Base-by-base conservation (phyloP, 2,113 vertebrate species). In the Pseudopipra pipra region DNA sequence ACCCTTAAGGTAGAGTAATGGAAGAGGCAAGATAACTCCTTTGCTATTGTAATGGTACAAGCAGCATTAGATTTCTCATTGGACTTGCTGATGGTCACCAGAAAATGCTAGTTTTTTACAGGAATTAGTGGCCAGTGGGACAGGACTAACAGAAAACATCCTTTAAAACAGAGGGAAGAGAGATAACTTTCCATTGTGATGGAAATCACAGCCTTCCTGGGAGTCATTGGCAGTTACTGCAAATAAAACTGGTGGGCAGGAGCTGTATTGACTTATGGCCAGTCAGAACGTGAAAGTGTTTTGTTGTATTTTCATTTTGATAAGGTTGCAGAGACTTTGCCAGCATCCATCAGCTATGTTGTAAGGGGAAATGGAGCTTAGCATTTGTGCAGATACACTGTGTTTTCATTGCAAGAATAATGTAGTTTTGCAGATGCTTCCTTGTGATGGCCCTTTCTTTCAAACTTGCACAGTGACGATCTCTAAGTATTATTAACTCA, bases 111-210 rank as follows among this genome's bases (percentile, higher is more conserved):
- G 16, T 4, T 51, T 55, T 91, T 83, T 21, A 52, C 10, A 46
- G 33, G 19, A 65, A 30, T 30, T 68, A 56, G 7, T 59, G 27
- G 10, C 33, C 1, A 3, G 3, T 44, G 47, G 65, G 30, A 51
- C 18, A 74, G 39, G 46, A n/a, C 31, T 67, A 67, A 39, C 12
- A 74, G 43, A 89, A 77, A 67, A 43, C 1, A 4, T 70, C 7
- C 20, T 77, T 62, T 51, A 67, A 77, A 37, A 62, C 20, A 63
- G 52, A 78, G 12, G 8, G 19, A 61, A 15, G 31, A 72, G 19
- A 66, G 10, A 18, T 16, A 25, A 47, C 0, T 0, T 70, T 27
- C 25, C 9, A 5, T 11, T 71, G 0, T 67, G 24, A 52, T n/a
- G 68, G 66, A 87, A 85, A 49, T 71, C 47, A 25, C 30, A 47